Percentiles rank a stretch among this genome's conserved stretches.
phyloP scores from a whole-genome alignment of 2,888 invertebrate genomes.

The Phengaris alcon region DNA sequence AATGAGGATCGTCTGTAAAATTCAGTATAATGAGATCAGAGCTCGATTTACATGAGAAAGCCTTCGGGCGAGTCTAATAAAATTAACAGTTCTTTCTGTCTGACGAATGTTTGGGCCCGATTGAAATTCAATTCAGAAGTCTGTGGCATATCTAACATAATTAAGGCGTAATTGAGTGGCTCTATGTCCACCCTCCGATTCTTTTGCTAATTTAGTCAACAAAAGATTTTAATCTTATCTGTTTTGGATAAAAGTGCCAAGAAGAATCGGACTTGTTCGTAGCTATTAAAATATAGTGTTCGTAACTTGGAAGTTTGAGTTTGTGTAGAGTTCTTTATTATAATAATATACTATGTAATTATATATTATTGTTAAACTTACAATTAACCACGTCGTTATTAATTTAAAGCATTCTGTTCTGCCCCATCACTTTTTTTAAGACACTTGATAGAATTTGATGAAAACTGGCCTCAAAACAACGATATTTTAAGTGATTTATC shows the following conservation, averaged over 20 bases:
- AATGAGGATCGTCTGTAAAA: constrained; percentile 38
- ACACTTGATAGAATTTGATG: neutral
- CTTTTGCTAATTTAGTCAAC: constrained; percentile 43
- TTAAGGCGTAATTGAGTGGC: constrained; percentile 73
- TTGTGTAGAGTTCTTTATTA: no score
- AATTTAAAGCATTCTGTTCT: no score
- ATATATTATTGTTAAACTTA: no score
- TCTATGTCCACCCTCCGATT: constrained; percentile 53
- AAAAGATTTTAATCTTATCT: constrained; percentile 33
- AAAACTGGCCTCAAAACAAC: neutral
- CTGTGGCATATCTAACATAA: constrained; percentile 69
- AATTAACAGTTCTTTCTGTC: constrained; percentile 67
- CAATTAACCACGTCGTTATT: no score
- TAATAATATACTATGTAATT: no score
- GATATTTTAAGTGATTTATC: neutral
- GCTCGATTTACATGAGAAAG: constrained; percentile 63
- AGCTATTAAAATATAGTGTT: no score
- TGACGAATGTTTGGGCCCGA: constrained; percentile 55
- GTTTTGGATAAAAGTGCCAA: neutral
- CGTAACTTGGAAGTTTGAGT: no score
- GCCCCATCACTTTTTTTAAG: no score
- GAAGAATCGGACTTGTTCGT: no score
- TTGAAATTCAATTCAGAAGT: constrained; percentile 74
- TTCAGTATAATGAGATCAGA: constrained; percentile 47
- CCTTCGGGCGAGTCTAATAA: constrained; percentile 60